These are phyloP conservation scores for Bombus consobrinus DNA, from an alignment of 1,140 invertebrate genomes.

Conservation along the genomic window DNA sequence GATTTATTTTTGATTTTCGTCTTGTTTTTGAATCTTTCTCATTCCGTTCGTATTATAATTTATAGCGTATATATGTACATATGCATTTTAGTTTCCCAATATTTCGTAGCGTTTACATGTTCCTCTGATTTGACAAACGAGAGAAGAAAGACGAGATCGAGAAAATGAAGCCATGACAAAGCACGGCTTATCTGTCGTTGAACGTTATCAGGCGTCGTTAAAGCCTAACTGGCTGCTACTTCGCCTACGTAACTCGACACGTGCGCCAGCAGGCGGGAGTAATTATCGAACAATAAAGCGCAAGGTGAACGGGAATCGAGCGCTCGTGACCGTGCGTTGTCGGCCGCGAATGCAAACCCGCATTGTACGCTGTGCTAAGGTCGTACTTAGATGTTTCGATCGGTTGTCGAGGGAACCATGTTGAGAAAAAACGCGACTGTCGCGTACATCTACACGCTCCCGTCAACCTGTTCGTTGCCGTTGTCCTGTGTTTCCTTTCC, in stretches of 20 bases:
- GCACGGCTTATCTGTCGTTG: conserved; percentile 12
- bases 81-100: not conserved
- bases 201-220: conserved; percentile 23
- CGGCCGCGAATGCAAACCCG: conserved; percentile 26
- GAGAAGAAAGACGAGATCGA: not conserved
- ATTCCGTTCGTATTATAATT: too few relatives aligned
- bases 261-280: conserved; percentile 10
- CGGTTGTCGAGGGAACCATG: not conserved
- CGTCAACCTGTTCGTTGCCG: too few relatives aligned
- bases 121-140: not conserved
- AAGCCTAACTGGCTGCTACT: conserved; percentile 1
- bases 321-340: conserved; percentile 29
- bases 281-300: conserved; percentile 48
- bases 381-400: conserved; percentile 6
- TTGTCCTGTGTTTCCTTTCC: not conserved
- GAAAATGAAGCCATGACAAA: not conserved
- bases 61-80: too few relatives aligned
- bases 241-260: conserved; percentile 26
- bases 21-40: too few relatives aligned
- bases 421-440: not conserved
- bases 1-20: too few relatives aligned
- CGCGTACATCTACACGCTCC: not conserved
- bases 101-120: not conserved
- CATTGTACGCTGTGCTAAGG: not conserved
- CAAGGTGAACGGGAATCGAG: conserved; percentile 49